A percentile compares a stretch with the other conserved stretches of the same genome.
These are phyloP conservation scores for Diadromus collaris DNA, from an alignment of 2,888 invertebrate species.

Conservation along the genomic window DNA sequence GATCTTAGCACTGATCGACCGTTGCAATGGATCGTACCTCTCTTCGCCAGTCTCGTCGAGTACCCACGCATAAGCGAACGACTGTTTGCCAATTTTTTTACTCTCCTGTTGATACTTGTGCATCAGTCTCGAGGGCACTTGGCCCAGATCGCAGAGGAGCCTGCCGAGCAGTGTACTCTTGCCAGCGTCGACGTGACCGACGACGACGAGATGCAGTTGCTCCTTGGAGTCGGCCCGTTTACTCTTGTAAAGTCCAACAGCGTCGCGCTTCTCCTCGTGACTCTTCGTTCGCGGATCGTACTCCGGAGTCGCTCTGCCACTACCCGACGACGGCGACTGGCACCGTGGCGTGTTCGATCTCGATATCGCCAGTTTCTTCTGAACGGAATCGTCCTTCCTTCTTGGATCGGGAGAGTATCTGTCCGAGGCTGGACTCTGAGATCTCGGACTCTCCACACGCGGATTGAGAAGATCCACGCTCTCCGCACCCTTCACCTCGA, in stretches of 20 bases:
- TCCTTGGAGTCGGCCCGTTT: conserved; percentile 92
- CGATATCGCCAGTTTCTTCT: conserved; percentile 68
- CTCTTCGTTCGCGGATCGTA: conserved; percentile 75
- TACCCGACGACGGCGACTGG: conserved; percentile 86
- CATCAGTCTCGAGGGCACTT: conserved; percentile 81
- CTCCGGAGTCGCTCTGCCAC: conserved; percentile 78
- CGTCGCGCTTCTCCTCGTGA: conserved; percentile 83
- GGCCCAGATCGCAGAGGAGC: conserved; percentile 92
- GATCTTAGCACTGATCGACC: not conserved
- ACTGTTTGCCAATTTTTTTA: conserved; percentile 98
- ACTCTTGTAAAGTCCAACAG: conserved; percentile 84
- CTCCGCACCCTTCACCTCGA: conserved; percentile 71
- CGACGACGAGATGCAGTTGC: conserved; percentile 94
- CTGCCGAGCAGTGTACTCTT: conserved; percentile 99
- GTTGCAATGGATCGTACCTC: conserved; percentile 80
- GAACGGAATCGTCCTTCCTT: conserved; percentile 76
- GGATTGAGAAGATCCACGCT: conserved; percentile 68
- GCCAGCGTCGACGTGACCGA: conserved; percentile 99
- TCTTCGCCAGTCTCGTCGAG: conserved; percentile 99
- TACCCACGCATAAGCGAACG: conserved; percentile 99
- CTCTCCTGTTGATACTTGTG: conserved; percentile 99
- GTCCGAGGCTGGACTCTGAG: conserved; percentile 74
- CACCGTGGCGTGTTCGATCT: conserved; percentile 83
- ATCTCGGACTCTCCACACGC: conserved; percentile 70
- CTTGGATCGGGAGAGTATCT: conserved; percentile 72